Conservation (phyloP, 1,140 invertebrate species). For the Maconellicoccus hirsutus region DNA sequence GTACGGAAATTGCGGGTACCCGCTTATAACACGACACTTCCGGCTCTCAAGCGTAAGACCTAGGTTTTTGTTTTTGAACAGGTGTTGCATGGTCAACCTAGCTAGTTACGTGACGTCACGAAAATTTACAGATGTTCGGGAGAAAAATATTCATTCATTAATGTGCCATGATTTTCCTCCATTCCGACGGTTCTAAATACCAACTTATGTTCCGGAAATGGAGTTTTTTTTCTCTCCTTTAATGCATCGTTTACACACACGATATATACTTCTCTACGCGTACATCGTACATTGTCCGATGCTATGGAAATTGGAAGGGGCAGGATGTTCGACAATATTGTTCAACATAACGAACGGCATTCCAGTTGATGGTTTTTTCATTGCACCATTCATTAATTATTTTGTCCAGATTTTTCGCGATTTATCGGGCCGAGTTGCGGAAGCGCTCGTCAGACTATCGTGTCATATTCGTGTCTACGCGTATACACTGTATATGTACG, state of each 20-base stretch:
- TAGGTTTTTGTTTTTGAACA: background rate
- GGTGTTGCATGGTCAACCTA: conserved; percentile 7
- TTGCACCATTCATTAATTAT: background rate
- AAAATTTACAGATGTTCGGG: background rate
- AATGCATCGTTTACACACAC: background rate
- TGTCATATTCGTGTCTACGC: background rate
- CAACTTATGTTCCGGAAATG: background rate
- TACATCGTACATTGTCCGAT: background rate
- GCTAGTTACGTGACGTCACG: background rate
- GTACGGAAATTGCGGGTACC: conserved; percentile 6
- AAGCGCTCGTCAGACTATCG: background rate
- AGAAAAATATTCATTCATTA: conserved; percentile 5
- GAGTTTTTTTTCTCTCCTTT: background rate
- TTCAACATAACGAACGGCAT: background rate
- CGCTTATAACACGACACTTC: conserved; percentile 7
- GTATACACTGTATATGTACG: background rate
- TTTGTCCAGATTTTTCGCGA: background rate
- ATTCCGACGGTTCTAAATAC: background rate
- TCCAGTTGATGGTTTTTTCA: background rate
- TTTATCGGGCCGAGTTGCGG: background rate
- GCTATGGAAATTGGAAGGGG: background rate
- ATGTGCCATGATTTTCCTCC: background rate
- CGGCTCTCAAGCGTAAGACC: background rate
- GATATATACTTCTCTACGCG: background rate
- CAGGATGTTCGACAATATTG: background rate